phyloP scores from a whole-genome alignment of 2,113 vertebrate species.

The Callaeas wilsoni region DNA sequence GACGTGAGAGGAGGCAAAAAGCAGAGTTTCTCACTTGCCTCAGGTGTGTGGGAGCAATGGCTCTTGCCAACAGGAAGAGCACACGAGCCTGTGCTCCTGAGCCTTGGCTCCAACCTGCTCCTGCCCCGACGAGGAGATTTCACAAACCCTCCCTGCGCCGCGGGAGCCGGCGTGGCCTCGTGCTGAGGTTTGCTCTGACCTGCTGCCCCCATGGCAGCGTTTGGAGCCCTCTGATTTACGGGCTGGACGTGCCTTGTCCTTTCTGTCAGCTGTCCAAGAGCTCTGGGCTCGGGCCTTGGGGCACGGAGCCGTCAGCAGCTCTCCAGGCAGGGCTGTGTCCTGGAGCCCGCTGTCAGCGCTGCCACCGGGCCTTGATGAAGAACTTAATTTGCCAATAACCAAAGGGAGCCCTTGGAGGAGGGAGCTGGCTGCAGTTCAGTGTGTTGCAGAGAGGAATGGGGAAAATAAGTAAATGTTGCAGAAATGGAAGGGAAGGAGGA shows the following conservation, averaged over 20 bases:
- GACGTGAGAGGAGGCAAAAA: background rate
- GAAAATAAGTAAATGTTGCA: background rate
- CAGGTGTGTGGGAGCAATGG: accelerated
- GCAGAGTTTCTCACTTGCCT: background rate
- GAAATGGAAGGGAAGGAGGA: background rate
- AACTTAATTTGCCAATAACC: background rate
- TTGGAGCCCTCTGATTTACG: background rate
- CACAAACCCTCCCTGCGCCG: accelerated
- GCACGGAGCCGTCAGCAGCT: background rate
- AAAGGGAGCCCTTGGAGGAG: background rate
- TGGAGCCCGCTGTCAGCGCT: accelerated
- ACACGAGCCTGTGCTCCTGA: accelerated
- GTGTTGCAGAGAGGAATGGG: background rate
- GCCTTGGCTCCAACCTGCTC: background rate
- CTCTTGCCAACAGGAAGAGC: background rate
- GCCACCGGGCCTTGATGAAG: background rate
- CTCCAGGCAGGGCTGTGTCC: background rate
- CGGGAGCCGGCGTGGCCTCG: accelerated
- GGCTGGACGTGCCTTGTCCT: background rate
- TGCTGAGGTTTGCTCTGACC: background rate
- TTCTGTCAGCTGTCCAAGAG: background rate
- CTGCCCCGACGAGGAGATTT: accelerated
- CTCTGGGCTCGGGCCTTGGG: background rate
- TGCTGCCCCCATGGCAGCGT: accelerated
- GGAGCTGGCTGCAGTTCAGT: background rate